Percentiles rank a stretch among this genome's conserved stretches.
Evolutionary conservation across 2,797 vertebrate species (phyloP).

Genomic region (Discoglossus pictus): DNA sequence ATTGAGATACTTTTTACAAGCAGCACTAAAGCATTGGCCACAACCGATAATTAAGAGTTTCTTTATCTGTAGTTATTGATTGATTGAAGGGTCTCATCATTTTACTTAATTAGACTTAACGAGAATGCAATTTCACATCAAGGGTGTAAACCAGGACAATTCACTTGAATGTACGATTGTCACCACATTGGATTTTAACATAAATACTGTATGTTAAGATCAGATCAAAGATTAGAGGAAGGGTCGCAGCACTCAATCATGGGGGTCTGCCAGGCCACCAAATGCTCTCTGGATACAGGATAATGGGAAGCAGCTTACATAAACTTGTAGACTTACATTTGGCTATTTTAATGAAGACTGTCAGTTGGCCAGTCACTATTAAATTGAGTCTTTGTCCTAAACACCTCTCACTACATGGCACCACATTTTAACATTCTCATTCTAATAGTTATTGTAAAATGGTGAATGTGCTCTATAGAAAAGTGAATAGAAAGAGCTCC

Average conservation of each 20-base stretch:
- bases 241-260: neutral
- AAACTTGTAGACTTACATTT: conserved; percentile 42
- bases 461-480: conserved; percentile 9
- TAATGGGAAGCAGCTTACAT: conserved; percentile 18
- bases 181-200: neutral
- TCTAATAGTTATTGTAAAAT: conserved; percentile 38
- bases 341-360: conserved; percentile 53
- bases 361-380: conserved; percentile 54
- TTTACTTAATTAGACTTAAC: conserved; percentile 20
- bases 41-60: conserved; percentile 30
- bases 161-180: conserved; percentile 10
- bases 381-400: conserved; percentile 62
- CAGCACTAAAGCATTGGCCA: too few relatives aligned
- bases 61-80: conserved; percentile 21
- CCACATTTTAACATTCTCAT: conserved; percentile 54
- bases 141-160: conserved; percentile 43
- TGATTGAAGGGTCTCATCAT: neutral
- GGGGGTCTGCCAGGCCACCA: conserved; percentile 29
- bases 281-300: conserved; percentile 33
- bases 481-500: neutral
- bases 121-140: conserved; percentile 48
- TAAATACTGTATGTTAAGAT: neutral
- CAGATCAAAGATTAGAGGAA: neutral
- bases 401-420: conserved; percentile 57
- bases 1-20: too few relatives aligned